Base-by-base conservation (phyloP, 2,888 invertebrate genomes). In the Toxonevra muliebris region DNA sequence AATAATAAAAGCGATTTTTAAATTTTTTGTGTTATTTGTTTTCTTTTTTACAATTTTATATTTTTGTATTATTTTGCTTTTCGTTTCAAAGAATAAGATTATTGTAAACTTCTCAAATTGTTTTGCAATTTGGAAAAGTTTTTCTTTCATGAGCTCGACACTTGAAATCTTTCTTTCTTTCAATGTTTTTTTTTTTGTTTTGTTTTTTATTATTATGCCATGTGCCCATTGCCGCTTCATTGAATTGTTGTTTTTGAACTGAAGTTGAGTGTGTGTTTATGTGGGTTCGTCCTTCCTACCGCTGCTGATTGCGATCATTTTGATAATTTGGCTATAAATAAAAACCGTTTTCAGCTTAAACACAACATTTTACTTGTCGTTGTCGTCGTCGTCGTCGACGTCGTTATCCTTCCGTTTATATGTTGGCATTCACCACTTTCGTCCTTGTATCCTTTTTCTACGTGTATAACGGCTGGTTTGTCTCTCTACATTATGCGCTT, bases 61-160 rank as follows among this genome's bases (percentile, higher is more conserved):
- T 54, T 42, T 65, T 45, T 19, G 13, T 43, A 43, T 1, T 66
- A 42, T 61, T 52, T 40, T 53, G 52, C 30, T 67, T 65, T 55
- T 15, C 40, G 70, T 72, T 65, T 59, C 45, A 12, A 52, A 42
- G 48, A 41, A 41, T 50, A 30, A 9, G 20, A 50, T n/a, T 40
- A 42, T 45, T 45, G 40, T 15, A 63, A 72, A 72, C 69, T 75
- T 73, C 72, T 70, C 59, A 69, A 67, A 75, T 60, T 66, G 69
- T 69, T 69, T 65, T 65, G 53, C 57, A 65, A 69, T 69, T 65
- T 65, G 57, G 58, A 59, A 65, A 53, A 69, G 48, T 53, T 66
- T 64, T 57, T 68, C 74, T 75, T 71, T 74, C 72, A 79, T 78
- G 61, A 13, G 40, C 41, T 61, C 61, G 53, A 52, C 61, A 41